Evolutionary conservation across 2,888 invertebrate genomes (phyloP).

Genomic region (Drosophila diplacantha): DNA sequence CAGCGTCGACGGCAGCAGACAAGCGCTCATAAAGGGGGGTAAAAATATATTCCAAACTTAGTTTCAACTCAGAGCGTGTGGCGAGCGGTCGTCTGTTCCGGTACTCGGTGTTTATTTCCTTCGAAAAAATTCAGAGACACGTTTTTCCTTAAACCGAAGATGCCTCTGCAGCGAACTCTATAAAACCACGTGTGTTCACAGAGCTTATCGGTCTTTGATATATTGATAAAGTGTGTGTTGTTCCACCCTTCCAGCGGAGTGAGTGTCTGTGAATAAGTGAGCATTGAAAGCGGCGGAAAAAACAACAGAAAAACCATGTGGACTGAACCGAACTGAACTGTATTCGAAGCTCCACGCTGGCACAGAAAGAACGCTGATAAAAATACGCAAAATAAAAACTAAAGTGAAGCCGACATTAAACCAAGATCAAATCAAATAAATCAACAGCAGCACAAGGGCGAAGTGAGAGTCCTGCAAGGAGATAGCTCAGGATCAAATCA

Average conservation of each 20-base stretch:
- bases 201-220: slow-evolving; percentile 21
- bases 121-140: slow-evolving; percentile 6
- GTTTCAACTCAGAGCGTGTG: slow-evolving; percentile 52
- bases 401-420: neutral
- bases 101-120: slow-evolving; percentile 2
- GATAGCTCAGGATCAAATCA: neutral
- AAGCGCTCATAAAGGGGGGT: slow-evolving; percentile 52
- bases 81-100: slow-evolving; percentile 37
- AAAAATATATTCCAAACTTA: slow-evolving; percentile 52
- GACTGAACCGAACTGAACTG: slow-evolving; percentile 41
- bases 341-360: slow-evolving; percentile 65
- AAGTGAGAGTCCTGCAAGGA: neutral
- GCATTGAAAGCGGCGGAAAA: slow-evolving; percentile 9
- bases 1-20: slow-evolving; percentile 15
- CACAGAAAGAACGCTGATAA: slow-evolving; percentile 47
- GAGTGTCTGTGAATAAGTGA: slow-evolving; percentile 9
- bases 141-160: slow-evolving; percentile 3
- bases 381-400: neutral
- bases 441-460: neutral
- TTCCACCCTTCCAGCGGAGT: neutral
- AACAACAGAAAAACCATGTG: slow-evolving; percentile 51
- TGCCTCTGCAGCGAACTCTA: slow-evolving; percentile 8
- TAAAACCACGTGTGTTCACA: slow-evolving; percentile 43
- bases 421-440: neutral
- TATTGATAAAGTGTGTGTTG: slow-evolving; percentile 10